Conservation (phyloP, 2,797 vertebrate species). For the Sebastes trivittatus region DNA sequence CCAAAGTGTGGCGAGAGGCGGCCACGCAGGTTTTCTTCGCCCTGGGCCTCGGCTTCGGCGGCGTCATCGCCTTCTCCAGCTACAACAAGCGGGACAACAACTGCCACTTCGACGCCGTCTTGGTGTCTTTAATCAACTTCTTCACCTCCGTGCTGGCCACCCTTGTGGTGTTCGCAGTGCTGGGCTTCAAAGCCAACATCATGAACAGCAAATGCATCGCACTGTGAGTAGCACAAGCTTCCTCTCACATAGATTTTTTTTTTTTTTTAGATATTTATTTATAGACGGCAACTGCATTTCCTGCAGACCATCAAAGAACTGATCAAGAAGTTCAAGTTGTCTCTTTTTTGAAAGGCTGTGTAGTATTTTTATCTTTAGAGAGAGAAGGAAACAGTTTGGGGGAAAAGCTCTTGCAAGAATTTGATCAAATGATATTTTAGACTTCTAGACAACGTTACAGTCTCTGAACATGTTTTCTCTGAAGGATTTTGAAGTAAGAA, state of each 20-base stretch:
- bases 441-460: background rate
- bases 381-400: background rate
- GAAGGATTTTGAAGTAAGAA: background rate
- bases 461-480: background rate
- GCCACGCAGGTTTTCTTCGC: constrained; percentile 99
- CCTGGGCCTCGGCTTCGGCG: constrained; percentile 95
- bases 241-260: too few species aligned
- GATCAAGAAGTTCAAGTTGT: background rate
- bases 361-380: background rate
- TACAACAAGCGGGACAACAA: constrained; percentile 99
- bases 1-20: constrained; percentile 96
- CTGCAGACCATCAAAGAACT: background rate
- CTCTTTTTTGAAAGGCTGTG: background rate
- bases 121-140: constrained; percentile 98
- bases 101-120: constrained; percentile 97
- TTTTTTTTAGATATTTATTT: background rate
- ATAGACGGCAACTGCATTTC: background rate
- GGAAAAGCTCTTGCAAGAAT: background rate
- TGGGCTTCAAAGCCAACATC: constrained; percentile 98
- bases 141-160: constrained; percentile 98
- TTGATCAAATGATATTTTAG: background rate
- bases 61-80: constrained; percentile 99
- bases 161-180: constrained; percentile 96
- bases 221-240: constrained; percentile 70
- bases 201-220: constrained; percentile 90